A percentile compares a stretch with the other conserved stretches of the same genome.
Evolutionary conservation across 2,888 invertebrate genomes (phyloP).

Genomic region (Cybosia mesomella): DNA sequence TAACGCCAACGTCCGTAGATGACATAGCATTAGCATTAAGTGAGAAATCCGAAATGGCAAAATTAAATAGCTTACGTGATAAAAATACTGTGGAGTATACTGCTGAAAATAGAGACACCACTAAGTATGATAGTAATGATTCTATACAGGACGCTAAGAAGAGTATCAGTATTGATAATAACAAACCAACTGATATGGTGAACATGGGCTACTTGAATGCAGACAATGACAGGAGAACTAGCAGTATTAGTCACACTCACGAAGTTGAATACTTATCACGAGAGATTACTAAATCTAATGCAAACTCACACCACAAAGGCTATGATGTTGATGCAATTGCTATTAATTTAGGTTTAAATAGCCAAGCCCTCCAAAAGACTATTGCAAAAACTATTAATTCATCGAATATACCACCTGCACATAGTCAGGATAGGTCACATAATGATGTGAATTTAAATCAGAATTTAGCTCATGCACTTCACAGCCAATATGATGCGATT

Average conservation of each 20-base stretch:
- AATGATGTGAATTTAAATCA: constrained; percentile 66
- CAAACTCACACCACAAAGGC: constrained; percentile 68
- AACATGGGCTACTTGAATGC: constrained; percentile 83
- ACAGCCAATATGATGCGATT: constrained; percentile 73
- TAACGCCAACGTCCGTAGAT: constrained; percentile 69
- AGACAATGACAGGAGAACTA: constrained; percentile 69
- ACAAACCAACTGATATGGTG: constrained; percentile 76
- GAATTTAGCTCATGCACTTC: constrained; percentile 75
- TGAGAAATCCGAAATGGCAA: constrained; percentile 77
- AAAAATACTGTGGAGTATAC: constrained; percentile 60
- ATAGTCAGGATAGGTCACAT: constrained; percentile 68
- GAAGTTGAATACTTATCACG: constrained; percentile 58
- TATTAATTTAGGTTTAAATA: constrained; percentile 78
- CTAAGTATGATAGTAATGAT: constrained; percentile 58
- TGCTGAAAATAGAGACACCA: constrained; percentile 60
- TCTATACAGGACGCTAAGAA: constrained; percentile 63
- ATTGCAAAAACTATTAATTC: constrained; percentile 60
- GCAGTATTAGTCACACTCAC: constrained; percentile 61
- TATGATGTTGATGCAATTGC: constrained; percentile 80
- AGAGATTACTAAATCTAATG: constrained; percentile 62
- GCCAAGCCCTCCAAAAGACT: constrained; percentile 69
- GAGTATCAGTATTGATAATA: constrained; percentile 51
- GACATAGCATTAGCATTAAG: constrained; percentile 77
- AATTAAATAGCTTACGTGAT: constrained; percentile 69
- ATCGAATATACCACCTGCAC: constrained; percentile 71